These are phyloP conservation scores for Larimichthys crocea DNA, from an alignment of 2,113 vertebrate species.

Conservation along the genomic window DNA sequence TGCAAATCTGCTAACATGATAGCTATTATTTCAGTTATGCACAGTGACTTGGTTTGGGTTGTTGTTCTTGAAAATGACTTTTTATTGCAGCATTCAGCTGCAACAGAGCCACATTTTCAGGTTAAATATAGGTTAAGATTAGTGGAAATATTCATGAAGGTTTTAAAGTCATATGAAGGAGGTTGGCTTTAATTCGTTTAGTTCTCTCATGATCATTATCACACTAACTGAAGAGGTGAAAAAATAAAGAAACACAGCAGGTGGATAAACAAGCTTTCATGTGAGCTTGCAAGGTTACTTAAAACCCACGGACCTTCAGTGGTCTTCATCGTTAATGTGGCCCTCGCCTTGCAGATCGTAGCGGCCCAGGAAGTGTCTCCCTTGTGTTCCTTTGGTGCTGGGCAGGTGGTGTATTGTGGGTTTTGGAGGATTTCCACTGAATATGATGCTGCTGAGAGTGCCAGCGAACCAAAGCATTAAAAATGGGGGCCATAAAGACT, in stretches of 20 bases:
- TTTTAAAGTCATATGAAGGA: too few relatives aligned
- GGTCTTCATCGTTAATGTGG: not conserved
- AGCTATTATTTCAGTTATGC: too few relatives aligned
- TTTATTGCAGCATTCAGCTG: not conserved
- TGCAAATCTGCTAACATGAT: too few relatives aligned
- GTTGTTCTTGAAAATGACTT: too few relatives aligned
- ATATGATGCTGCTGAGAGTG: not conserved
- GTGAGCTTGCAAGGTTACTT: not conserved
- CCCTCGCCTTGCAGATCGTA: not conserved
- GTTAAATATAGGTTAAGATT: not conserved
- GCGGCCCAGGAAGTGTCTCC: not conserved
- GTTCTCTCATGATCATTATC: not conserved
- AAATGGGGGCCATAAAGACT: slow-evolving; percentile 1
- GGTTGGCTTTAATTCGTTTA: not conserved
- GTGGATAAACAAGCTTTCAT: not conserved
- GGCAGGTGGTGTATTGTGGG: not conserved
- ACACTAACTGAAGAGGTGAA: not conserved
- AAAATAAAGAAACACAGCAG: not conserved
- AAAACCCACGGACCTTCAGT: not conserved
- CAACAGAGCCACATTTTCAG: not conserved
- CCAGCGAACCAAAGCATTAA: slow-evolving; percentile 17
- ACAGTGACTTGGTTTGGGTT: too few relatives aligned
- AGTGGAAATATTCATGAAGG: not conserved
- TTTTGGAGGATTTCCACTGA: slow-evolving; percentile 16
- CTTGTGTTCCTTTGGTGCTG: slow-evolving; percentile 22